phyloP scores from a whole-genome alignment of 2,888 invertebrate species.

The Tromatobia lineatoria region DNA sequence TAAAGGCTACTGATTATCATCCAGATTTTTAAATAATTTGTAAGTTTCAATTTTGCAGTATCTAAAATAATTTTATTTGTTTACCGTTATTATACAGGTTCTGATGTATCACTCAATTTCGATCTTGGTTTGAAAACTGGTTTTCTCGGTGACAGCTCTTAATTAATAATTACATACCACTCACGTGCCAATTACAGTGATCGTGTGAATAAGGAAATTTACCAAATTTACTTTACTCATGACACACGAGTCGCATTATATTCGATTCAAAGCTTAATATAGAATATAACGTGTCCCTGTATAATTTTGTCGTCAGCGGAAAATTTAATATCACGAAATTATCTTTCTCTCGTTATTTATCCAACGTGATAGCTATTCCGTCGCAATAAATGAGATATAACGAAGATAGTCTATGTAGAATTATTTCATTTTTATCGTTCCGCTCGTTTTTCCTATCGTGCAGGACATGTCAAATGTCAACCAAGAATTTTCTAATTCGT shows the following conservation, averaged over 20 bases:
- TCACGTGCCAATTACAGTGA: constrained; percentile 4
- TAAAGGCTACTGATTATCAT: too few species aligned
- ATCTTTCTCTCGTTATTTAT: constrained; percentile 35
- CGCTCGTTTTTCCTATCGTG: neutral
- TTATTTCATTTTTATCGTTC: constrained; percentile 9
- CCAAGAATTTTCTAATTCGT: constrained; percentile 7
- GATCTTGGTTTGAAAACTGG: neutral
- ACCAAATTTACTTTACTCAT: constrained; percentile 15
- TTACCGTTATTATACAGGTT: neutral
- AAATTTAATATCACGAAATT: constrained; percentile 41
- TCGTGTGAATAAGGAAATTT: constrained; percentile 3
- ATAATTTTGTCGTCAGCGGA: constrained; percentile 33
- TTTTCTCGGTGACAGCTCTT: constrained; percentile 22
- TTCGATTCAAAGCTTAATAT: constrained; percentile 17
- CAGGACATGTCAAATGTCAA: constrained; percentile 14
- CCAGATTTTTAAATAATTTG: too few species aligned
- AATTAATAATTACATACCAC: constrained; percentile 39
- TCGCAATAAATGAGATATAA: constrained; percentile 27
- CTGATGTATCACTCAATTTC: constrained; percentile 1
- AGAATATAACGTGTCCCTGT: constrained; percentile 36
- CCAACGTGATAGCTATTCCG: constrained; percentile 3
- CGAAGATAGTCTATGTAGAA: constrained; percentile 18
- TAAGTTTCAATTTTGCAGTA: too few species aligned
- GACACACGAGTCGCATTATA: constrained; percentile 5
- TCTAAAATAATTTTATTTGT: too few species aligned